Percentiles rank a stretch among this genome's conserved stretches.
Conservation (phyloP, 2,113 vertebrate species). For the Syngnathus typhle region DNA sequence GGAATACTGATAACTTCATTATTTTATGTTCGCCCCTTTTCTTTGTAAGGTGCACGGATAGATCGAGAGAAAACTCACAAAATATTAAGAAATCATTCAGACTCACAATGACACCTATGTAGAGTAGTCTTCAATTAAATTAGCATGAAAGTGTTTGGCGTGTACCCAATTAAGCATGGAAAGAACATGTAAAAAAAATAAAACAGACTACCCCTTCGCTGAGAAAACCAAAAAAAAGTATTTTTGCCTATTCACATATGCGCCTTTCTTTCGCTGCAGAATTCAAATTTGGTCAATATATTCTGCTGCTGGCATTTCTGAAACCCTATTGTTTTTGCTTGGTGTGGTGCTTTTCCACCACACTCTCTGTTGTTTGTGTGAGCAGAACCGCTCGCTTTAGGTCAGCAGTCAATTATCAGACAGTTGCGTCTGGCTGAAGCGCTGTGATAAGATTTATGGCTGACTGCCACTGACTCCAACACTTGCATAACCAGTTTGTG, state of each 20-base stretch:
- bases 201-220: background rate
- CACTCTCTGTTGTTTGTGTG: background rate
- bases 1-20: background rate
- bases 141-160: background rate
- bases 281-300: background rate
- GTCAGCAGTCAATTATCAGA: constrained; percentile 9
- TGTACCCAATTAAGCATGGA: background rate
- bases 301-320: background rate
- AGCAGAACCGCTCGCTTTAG: constrained; percentile 7
- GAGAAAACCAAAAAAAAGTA: too few species aligned
- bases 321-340: constrained; percentile 1
- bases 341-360: background rate
- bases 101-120: too few species aligned
- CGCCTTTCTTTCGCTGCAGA: background rate
- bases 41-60: background rate
- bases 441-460: constrained; percentile 30
- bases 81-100: background rate
- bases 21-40: background rate
- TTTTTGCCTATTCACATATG: background rate
- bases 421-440: constrained; percentile 19
- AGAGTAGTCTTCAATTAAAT: background rate
- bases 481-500: constrained; percentile 17
- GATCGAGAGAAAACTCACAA: background rate
- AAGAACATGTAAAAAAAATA: background rate
- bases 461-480: background rate